Evolutionary conservation across 1,140 invertebrate genomes (phyloP).

Genomic region (Saccostrea cuccullata): DNA sequence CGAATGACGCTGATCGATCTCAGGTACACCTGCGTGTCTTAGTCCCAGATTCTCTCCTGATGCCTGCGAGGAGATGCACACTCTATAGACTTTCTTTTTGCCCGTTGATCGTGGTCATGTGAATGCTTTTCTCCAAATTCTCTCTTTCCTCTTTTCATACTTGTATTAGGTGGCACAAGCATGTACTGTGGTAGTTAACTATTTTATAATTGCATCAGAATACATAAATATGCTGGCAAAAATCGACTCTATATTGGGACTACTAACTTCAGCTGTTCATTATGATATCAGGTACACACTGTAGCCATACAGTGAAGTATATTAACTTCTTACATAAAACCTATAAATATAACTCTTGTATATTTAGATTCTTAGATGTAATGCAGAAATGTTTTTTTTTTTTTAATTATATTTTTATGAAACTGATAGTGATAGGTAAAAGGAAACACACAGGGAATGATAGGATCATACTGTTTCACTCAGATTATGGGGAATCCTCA

Average conservation of each 20-base stretch:
- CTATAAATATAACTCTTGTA: not conserved
- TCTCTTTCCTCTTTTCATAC: slow-evolving; percentile 3
- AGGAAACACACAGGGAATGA: not conserved
- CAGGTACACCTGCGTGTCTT: slow-evolving; percentile 63
- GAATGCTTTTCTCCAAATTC: not conserved
- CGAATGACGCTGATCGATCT: slow-evolving; percentile 73
- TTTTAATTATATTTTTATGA: not conserved
- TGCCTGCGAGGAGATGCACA: slow-evolving; percentile 22
- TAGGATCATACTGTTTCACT: not conserved
- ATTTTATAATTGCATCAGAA: slow-evolving; percentile 13
- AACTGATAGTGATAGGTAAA: slow-evolving; percentile 30
- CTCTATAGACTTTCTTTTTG: not conserved
- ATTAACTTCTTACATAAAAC: slow-evolving; percentile 2
- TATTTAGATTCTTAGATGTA: not conserved
- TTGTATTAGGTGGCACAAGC: slow-evolving; percentile 9
- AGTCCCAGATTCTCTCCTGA: slow-evolving; percentile 32
- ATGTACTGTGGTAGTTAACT: not conserved
- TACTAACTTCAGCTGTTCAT: too few species aligned
- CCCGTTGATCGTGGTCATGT: not conserved
- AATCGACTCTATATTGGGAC: too few species aligned
- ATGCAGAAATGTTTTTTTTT: slow-evolving; percentile 5
- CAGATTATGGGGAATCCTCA: not conserved
- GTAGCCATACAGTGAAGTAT: not conserved
- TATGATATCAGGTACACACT: not conserved
- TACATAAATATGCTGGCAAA: not conserved